Conservation (phyloP, 2,797 vertebrate genomes). For the Serranus cabrilla region DNA sequence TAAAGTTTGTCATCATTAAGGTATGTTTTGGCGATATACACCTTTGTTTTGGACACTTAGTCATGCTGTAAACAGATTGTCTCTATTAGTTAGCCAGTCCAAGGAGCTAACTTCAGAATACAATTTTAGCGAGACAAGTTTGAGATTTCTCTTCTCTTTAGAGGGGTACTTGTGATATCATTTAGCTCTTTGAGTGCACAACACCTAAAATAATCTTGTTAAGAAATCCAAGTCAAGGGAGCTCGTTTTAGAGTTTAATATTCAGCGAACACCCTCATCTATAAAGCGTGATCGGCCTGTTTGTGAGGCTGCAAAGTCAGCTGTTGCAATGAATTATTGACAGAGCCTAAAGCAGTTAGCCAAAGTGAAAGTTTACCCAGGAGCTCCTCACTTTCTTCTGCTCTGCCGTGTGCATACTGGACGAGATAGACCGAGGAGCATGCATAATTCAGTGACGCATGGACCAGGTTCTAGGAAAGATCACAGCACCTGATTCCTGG, state of each 20-base stretch:
- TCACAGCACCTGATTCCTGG: slow-evolving; percentile 27
- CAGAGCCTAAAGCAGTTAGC: slow-evolving; percentile 62
- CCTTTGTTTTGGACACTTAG: slow-evolving; percentile 1
- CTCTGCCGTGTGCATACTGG: slow-evolving; percentile 36
- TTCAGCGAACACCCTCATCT: slow-evolving; percentile 34
- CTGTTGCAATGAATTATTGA: slow-evolving; percentile 80
- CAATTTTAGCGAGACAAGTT: not conserved
- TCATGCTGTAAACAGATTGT: not conserved
- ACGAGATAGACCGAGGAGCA: slow-evolving; percentile 40
- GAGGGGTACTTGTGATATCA: not conserved
- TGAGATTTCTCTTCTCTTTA: not conserved
- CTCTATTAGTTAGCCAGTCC: not conserved
- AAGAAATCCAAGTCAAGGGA: slow-evolving; percentile 10
- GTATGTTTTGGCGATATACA: not conserved
- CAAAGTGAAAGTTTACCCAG: slow-evolving; percentile 77
- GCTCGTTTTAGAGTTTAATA: slow-evolving; percentile 48
- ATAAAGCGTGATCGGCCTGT: slow-evolving; percentile 8
- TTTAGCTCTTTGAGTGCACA: not conserved
- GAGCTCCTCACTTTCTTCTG: slow-evolving; percentile 57
- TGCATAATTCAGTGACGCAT: slow-evolving; percentile 69
- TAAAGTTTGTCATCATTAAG: not conserved
- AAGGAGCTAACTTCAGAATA: too few relatives aligned
- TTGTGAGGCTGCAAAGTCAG: slow-evolving; percentile 58
- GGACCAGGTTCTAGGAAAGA: slow-evolving; percentile 34
- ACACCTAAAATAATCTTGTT: not conserved